phyloP scores from a whole-genome alignment of 2,888 invertebrate species.

The Hyposoter dolosus region DNA sequence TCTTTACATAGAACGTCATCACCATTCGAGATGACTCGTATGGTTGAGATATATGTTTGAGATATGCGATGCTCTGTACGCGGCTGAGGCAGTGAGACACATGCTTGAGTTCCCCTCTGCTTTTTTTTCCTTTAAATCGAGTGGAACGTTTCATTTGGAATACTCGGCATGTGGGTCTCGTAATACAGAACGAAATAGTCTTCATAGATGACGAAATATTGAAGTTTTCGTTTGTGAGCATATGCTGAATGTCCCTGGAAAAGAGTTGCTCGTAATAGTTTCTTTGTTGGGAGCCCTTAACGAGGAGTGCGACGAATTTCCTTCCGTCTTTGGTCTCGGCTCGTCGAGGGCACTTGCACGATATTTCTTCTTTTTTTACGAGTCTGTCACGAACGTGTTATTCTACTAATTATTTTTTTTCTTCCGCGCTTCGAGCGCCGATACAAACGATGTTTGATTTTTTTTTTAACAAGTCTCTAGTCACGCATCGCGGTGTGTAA shows the following conservation, averaged over 20 bases:
- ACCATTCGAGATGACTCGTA: conserved; percentile 49
- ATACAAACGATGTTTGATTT: conserved; percentile 51
- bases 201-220: conserved; percentile 23
- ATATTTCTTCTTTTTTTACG: conserved; percentile 14
- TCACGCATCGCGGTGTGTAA: conserved; percentile 26
- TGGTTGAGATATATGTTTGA: conserved; percentile 31
- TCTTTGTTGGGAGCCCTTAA: conserved; percentile 24
- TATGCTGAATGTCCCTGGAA: conserved; percentile 17
- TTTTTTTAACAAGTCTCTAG: conserved; percentile 9
- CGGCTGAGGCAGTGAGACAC: conserved; percentile 25
- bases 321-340: background rate
- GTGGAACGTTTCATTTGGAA: conserved; percentile 32
- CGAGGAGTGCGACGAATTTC: conserved; percentile 25
- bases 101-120: conserved; percentile 35
- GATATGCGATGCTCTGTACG: conserved; percentile 36
- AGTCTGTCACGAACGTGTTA: conserved; percentile 12
- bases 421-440: conserved; percentile 18
- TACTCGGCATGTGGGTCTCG: conserved; percentile 40
- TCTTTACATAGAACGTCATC: conserved; percentile 49
- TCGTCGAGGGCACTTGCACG: conserved; percentile 3
- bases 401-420: conserved; percentile 31
- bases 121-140: conserved; percentile 28
- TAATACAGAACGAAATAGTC: conserved; percentile 28
- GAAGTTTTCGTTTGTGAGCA: conserved; percentile 17
- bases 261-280: conserved; percentile 16